phyloP scores from a whole-genome alignment of 2,797 vertebrate genomes.

The Cottoperca gobio region DNA sequence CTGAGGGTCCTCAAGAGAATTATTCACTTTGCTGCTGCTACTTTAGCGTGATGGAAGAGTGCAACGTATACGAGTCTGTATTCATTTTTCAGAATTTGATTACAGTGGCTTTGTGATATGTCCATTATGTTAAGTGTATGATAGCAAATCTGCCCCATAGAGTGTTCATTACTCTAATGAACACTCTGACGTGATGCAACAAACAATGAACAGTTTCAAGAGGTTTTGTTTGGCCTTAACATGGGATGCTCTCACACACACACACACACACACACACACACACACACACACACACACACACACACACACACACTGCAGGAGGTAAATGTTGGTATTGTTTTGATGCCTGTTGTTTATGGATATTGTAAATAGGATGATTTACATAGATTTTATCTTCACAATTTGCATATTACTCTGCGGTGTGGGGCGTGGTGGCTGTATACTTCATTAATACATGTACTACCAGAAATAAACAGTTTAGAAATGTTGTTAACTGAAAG shows the following conservation, averaged over 20 bases:
- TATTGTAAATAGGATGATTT: too few species aligned
- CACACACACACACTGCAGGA: not conserved
- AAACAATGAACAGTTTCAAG: not conserved
- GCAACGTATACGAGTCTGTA: not conserved
- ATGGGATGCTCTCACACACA: too few species aligned
- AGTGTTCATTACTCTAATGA: conserved; percentile 18
- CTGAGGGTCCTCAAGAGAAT: conserved; percentile 15
- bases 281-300: too few species aligned
- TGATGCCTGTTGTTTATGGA: not conserved
- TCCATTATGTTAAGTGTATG: not conserved
- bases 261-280: too few species aligned
- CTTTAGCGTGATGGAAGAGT: conserved; percentile 5
- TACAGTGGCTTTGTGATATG: not conserved
- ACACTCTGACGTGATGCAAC: not conserved
- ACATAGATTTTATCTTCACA: too few species aligned
- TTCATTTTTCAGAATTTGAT: conserved; percentile 13
- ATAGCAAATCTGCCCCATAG: not conserved
- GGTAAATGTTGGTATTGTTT: not conserved
- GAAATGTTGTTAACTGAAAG: not conserved
- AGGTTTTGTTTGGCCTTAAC: not conserved
- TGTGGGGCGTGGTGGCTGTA: not conserved
- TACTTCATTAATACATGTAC: not conserved
- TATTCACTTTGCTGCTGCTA: conserved; percentile 3
- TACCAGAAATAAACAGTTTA: conserved; percentile 7
- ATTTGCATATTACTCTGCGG: conserved; percentile 31